A percentile compares a stretch with the other conserved stretches of the same genome.
Evolutionary conservation across 2,113 vertebrate species (phyloP).

Genomic region (Petaurus breviceps): DNA sequence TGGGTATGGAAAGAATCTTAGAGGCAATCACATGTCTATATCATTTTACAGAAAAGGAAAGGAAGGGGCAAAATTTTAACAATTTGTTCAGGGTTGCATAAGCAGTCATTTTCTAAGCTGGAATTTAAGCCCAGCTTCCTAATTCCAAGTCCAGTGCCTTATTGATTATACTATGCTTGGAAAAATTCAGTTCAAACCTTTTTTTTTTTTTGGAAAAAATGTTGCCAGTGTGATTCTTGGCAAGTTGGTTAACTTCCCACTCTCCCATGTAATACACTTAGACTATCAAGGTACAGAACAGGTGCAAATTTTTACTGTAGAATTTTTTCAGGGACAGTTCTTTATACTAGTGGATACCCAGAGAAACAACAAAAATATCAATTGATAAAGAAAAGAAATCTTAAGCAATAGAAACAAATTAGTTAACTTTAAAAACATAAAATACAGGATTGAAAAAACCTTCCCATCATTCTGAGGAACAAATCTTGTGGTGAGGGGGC

Average conservation of each 20-base stretch:
- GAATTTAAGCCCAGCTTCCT: background rate
- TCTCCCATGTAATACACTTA: too few species aligned
- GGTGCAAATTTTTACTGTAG: too few species aligned
- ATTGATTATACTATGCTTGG: background rate
- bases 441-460: background rate
- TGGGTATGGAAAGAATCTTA: background rate
- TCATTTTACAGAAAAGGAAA: background rate
- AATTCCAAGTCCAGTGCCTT: background rate
- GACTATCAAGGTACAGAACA: too few species aligned
- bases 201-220: too few species aligned
- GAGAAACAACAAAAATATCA: background rate
- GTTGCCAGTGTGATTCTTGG: background rate
- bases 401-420: background rate
- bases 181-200: background rate
- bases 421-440: background rate
- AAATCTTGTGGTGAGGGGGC: background rate
- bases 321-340: too few species aligned
- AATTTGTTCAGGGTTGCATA: background rate
- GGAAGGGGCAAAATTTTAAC: background rate
- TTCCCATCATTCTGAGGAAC: background rate
- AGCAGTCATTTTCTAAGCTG: background rate
- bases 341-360: background rate
- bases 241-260: too few species aligned
- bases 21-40: background rate
- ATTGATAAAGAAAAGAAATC: background rate